These are phyloP conservation scores for Montipora cactus DNA, from an alignment of 64 coral and sea anemone genomes.

Conservation along the genomic window DNA sequence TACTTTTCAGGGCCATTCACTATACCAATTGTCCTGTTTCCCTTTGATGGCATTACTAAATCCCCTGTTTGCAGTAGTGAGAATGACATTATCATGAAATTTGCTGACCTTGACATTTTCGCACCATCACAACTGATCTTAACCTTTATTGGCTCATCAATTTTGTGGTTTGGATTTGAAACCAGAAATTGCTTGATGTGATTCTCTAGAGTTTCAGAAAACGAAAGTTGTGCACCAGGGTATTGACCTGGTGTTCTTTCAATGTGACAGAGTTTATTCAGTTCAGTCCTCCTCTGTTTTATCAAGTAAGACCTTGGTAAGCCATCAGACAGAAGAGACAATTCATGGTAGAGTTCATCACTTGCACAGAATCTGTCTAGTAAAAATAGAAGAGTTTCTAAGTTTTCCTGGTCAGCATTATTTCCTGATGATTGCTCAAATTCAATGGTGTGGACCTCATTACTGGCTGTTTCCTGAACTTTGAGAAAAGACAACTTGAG, in stretches of 20 bases:
- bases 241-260: too few relatives aligned
- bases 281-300: too few relatives aligned
- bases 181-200: background rate
- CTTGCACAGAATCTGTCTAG: too few relatives aligned
- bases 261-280: too few relatives aligned
- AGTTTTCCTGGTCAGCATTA: background rate
- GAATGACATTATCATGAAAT: slow-evolving; percentile 68
- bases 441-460: background rate
- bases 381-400: background rate
- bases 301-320: too few relatives aligned
- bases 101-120: slow-evolving; percentile 49
- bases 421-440: background rate
- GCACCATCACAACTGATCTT: slow-evolving; percentile 76
- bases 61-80: slow-evolving; percentile 60
- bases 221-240: too few relatives aligned
- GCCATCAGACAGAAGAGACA: too few relatives aligned
- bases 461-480: background rate
- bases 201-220: background rate
- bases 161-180: too few relatives aligned
- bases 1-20: slow-evolving; percentile 75
- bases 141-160: background rate
- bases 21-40: slow-evolving; percentile 64
- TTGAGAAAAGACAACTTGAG: background rate
- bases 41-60: slow-evolving; percentile 51
- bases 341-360: too few relatives aligned